Evolutionary conservation across 2,888 invertebrate species (phyloP), one percentile per base, ranked within the genome.

Genomic region (Muschampia plurimacula): DNA sequence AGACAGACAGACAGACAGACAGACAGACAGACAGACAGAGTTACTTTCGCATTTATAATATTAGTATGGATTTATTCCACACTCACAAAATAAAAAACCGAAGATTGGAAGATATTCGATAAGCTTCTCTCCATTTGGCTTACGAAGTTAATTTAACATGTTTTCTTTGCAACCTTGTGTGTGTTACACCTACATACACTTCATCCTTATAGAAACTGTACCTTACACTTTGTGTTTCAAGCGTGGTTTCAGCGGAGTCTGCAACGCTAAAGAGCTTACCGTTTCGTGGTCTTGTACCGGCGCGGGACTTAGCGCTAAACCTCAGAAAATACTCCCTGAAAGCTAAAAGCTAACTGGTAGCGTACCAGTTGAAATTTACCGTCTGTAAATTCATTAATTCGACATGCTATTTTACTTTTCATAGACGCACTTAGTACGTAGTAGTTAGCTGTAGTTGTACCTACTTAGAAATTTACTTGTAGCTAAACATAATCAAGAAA

Each of bases 281-380:
- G 69, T 46, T 63, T 36, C 9, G 65, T 13, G 69, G 63, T 64
- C 41, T 64, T 64, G 69, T 57, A 55, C 69, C 55, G 69, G 32
- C 44, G 68, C 60, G 66, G 41, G 64, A 57, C 64, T 70, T 64
- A 57, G 55, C 44, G 57, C 64, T 70, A 70, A 70, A 65, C 65
- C 70, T 59, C 57, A 41, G 69, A 57, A 63, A 69, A 44, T 52
- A 70, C 69, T 13, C 64, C 57, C 41, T 59, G 57, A 65, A 65
- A 65, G 70, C 70, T 65, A 57, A 65, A 65, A 70, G 57, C 70
- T 41, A 46, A 41, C n/a, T n/a, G 64, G 41, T 39, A 60, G 0
- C n/a, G 28, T 10, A 57, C n/a, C 60, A 32, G 8, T 10, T 60
- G 10, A n/a, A 60, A 60, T 60, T 60, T 36, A 39, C 36, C 32